phyloP scores from a whole-genome alignment of 2,797 vertebrate species.

The Gymnoscopelus microlampas region DNA sequence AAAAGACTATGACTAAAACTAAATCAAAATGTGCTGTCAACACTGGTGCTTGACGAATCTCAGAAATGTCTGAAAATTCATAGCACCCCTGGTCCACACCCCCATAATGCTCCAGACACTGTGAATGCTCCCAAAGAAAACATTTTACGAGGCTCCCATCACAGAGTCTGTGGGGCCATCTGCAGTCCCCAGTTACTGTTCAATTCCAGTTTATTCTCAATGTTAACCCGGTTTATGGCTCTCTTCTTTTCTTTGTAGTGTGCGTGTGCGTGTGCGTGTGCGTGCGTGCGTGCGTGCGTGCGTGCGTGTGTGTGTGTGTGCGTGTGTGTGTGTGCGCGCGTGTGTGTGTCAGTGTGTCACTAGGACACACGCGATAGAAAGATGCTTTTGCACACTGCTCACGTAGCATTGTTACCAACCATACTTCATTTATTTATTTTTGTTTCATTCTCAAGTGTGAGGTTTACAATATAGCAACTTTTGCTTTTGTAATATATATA shows the following conservation, averaged over 20 bases:
- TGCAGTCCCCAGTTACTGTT: slow-evolving; percentile 21
- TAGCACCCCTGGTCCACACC: background rate
- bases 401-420: slow-evolving; percentile 2
- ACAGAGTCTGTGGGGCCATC: background rate
- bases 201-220: background rate
- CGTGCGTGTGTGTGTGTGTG: background rate
- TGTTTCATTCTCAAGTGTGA: slow-evolving; percentile 9
- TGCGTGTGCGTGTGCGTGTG: background rate
- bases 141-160: slow-evolving; percentile 4
- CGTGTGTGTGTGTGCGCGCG: too few species aligned
- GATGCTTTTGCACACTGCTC: slow-evolving; percentile 2
- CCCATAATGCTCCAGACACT: slow-evolving; percentile 27
- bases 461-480: slow-evolving; percentile 46
- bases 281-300: too few species aligned
- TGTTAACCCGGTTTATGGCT: background rate
- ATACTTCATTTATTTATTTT: slow-evolving; percentile 16
- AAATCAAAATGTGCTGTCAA: too few species aligned
- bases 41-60: background rate
- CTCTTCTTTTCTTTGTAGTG: slow-evolving; percentile 3
- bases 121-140: slow-evolving; percentile 40
- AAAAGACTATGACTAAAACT: too few species aligned
- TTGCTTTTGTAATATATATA: slow-evolving; percentile 25
- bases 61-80: background rate
- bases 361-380: background rate
- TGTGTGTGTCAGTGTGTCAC: too few species aligned